These are phyloP conservation scores for Clavelina lepadiformis DNA, from an alignment of 23 tunicate species.

Conservation along the genomic window DNA sequence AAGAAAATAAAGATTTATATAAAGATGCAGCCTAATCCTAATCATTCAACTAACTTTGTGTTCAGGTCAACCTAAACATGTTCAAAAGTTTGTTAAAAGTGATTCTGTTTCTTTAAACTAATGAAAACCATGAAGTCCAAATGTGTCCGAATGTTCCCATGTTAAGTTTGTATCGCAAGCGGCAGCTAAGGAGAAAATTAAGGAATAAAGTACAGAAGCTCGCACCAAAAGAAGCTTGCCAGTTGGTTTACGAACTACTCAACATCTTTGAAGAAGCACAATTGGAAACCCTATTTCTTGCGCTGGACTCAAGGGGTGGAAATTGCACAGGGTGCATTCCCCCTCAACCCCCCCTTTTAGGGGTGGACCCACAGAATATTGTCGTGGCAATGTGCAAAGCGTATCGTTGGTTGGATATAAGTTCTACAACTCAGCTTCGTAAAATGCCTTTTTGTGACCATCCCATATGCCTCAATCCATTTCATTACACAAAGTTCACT, in stretches of 20 bases:
- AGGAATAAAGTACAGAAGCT: neutral
- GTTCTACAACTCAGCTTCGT: neutral
- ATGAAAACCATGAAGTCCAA: no score
- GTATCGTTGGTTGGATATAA: constrained; percentile 14
- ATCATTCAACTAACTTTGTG: no score
- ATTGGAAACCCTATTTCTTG: constrained; percentile 11
- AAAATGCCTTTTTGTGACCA: constrained; percentile 25
- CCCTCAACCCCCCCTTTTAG: neutral
- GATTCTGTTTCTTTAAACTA: no score
- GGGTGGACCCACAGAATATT: neutral
- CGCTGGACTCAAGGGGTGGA: constrained; percentile 18
- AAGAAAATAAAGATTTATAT: no score
- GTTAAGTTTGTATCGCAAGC: constrained; percentile 16
- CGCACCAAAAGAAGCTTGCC: no score
- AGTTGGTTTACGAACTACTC: constrained; percentile 11
- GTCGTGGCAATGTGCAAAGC: constrained; percentile 15
- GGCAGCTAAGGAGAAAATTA: constrained; percentile 15
- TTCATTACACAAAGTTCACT: constrained; percentile 21
- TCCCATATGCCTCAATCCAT: constrained; percentile 33
- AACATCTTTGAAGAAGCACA: constrained; percentile 17
- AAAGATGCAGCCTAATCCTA: no score
- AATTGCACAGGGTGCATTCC: constrained; percentile 4
- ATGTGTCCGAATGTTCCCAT: no score
- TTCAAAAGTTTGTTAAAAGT: no score
- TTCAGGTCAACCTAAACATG: no score